Percentiles rank a stretch among this genome's conserved stretches.
Conservation (phyloP, 2,888 invertebrate genomes). For the Oegoconia quadripuncta region DNA sequence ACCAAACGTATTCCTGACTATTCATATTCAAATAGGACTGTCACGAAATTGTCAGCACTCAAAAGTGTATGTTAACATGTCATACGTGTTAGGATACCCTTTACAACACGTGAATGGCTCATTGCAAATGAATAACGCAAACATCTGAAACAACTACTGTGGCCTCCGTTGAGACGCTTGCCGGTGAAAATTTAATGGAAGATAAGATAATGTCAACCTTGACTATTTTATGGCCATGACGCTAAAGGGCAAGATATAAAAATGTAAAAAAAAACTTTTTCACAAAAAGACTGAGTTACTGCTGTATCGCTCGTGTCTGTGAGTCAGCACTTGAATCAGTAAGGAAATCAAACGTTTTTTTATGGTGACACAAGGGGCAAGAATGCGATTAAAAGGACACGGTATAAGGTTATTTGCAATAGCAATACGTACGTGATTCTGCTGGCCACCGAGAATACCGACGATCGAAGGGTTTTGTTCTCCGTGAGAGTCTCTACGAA, state of each 20-base stretch:
- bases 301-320: too few species aligned
- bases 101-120: conserved; percentile 17
- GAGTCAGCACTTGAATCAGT: background rate
- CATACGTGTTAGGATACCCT: conserved; percentile 12
- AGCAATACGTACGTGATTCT: conserved; percentile 68
- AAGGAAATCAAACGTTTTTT: background rate
- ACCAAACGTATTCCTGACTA: conserved; percentile 20
- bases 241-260: too few species aligned
- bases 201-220: conserved; percentile 60
- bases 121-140: conserved; percentile 37
- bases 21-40: conserved; percentile 30
- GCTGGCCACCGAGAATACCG: conserved; percentile 74
- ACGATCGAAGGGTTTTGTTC: conserved; percentile 71
- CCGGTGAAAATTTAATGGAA: conserved; percentile 32
- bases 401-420: background rate
- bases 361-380: conserved; percentile 7
- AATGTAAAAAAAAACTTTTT: too few species aligned
- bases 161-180: conserved; percentile 40
- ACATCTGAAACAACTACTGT: conserved; percentile 46
- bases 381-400: conserved; percentile 8
- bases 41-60: conserved; percentile 15
- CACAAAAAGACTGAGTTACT: too few species aligned
- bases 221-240: conserved; percentile 15
- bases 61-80: background rate
- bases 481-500: conserved; percentile 57